These are phyloP conservation scores for Calameuta idolon DNA, from an alignment of 2,888 invertebrate genomes.

Conservation along the genomic window DNA sequence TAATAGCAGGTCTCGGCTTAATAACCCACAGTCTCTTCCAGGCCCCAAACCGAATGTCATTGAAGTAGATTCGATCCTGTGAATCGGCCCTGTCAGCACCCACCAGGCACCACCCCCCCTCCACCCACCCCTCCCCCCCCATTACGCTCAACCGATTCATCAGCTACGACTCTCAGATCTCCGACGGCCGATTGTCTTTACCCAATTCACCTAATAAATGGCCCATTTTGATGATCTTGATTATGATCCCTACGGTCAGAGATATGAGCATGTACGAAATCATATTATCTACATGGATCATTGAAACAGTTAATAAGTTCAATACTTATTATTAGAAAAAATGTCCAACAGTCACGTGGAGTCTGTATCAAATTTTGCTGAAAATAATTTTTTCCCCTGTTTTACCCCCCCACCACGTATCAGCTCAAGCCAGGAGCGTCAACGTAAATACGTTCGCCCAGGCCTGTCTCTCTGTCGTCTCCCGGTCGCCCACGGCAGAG, in stretches of 20 bases:
- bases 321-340: too few species aligned
- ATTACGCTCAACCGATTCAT: not conserved
- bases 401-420: too few species aligned
- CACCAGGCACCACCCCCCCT: not conserved
- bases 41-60: conserved; percentile 61
- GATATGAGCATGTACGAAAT: not conserved
- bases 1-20: conserved; percentile 63
- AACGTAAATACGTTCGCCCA: too few species aligned
- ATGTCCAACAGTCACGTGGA: not conserved
- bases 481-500: not conserved
- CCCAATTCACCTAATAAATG: not conserved
- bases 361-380: not conserved
- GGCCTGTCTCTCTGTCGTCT: not conserved
- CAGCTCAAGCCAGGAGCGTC: too few species aligned
- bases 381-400: too few species aligned
- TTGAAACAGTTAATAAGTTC: too few species aligned
- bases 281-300: not conserved
- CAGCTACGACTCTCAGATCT: not conserved
- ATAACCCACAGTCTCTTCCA: conserved; percentile 53
- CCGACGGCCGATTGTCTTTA: not conserved
- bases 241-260: not conserved
- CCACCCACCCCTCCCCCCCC: not conserved
- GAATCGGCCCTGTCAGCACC: conserved; percentile 44
- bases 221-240: not conserved
- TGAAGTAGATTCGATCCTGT: conserved; percentile 61